A percentile compares a stretch with the other conserved stretches of the same genome.
phyloP scores from a whole-genome alignment of 2,888 invertebrate genomes.

The Apamea epomidion region DNA sequence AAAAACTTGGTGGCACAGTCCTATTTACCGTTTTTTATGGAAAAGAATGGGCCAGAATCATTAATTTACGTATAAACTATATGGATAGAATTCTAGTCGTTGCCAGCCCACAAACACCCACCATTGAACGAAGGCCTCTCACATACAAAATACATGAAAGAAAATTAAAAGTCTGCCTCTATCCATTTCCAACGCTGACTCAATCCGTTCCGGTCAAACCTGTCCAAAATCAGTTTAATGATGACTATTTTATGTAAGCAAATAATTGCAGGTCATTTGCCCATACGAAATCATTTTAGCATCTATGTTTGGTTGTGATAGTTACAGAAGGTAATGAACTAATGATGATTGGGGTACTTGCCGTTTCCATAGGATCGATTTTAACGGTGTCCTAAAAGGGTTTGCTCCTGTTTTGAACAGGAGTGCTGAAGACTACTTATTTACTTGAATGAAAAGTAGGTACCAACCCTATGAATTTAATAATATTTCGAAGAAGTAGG shows the following conservation, averaged over 20 bases:
- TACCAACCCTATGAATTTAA: background rate
- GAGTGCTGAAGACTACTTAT: background rate
- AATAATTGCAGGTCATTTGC: conserved; percentile 46
- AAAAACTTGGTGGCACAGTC: too few relatives aligned
- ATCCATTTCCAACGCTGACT: conserved; percentile 14
- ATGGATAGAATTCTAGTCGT: too few relatives aligned
- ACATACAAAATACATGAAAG: conserved; percentile 5
- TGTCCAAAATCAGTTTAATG: conserved; percentile 43
- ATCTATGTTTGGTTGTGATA: conserved; percentile 21
- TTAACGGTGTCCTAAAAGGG: background rate
- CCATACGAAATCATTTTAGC: conserved; percentile 5
- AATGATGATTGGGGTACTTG: background rate
- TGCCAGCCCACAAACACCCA: background rate
- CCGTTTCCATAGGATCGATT: background rate
- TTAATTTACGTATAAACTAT: background rate
- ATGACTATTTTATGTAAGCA: conserved; percentile 38
- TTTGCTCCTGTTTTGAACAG: background rate
- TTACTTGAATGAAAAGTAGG: background rate
- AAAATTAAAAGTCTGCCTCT: background rate
- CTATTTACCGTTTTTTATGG: too few relatives aligned
- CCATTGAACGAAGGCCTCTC: background rate
- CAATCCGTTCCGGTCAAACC: conserved; percentile 34
- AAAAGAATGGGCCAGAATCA: too few relatives aligned
- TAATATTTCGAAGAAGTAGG: background rate
- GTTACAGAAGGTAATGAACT: conserved; percentile 7